Base-by-base conservation (phyloP, 1,140 invertebrate species). In the Cheumatopsyche charites region DNA sequence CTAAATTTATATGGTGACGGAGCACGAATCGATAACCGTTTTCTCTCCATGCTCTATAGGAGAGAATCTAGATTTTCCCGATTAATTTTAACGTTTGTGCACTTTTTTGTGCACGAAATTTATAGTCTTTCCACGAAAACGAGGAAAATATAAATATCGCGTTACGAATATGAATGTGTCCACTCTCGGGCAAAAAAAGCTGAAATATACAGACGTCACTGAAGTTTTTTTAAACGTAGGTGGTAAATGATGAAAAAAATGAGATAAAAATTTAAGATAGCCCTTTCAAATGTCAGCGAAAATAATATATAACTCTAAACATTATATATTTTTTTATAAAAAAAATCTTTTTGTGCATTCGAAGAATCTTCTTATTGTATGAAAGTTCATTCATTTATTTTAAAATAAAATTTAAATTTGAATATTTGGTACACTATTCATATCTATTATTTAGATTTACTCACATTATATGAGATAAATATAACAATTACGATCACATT, bases 401-500 rank as follows among this genome's bases (percentile, higher is more conserved):
- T n/a, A n/a, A n/a, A n/a, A n/a, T n/a, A n/a, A n/a, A n/a, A n/a
- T n/a, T n/a, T n/a, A n/a, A n/a, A n/a, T n/a, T n/a, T n/a, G n/a
- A n/a, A n/a, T n/a, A n/a, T n/a, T n/a, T n/a, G n/a, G n/a, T n/a
- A n/a, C n/a, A n/a, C n/a, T n/a, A n/a, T n/a, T n/a, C n/a, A n/a
- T n/a, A n/a, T n/a, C 29, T 3, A 36, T 36, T 36, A 36, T 36
- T 36, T 47, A 6, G 43, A 15, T n/a, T 47, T 13, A 23, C 11
- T 17, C 17, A 12, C 55, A 58, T 58, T 58, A 58, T 58, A 58
- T 58, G 55, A 52, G 15, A 58, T 23, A 58, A 58, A 58, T 58
- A 58, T 23, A 58, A 58, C 55, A 58, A 58, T 58, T 58, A 58
- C 55, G 19, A 58, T 26, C 13, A 19, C 55, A 58, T 58, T 47